These are phyloP conservation scores for Imbricaverruca yamaguchii DNA, from an alignment of 2,888 invertebrate species.

Conservation along the genomic window DNA sequence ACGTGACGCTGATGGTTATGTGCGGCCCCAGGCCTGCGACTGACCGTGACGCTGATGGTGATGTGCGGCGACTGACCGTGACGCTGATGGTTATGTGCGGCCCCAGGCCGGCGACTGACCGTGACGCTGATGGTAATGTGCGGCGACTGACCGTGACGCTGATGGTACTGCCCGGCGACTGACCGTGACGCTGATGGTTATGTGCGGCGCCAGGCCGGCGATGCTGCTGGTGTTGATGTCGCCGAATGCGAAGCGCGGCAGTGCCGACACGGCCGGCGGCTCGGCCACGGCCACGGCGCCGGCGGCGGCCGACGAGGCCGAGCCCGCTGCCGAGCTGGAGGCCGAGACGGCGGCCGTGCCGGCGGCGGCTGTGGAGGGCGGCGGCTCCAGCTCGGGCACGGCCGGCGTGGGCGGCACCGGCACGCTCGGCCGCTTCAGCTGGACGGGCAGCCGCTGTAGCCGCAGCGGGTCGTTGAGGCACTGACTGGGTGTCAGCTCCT, in stretches of 20 bases:
- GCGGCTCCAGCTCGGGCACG: no score
- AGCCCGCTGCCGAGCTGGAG: not conserved
- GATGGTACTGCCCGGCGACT: constrained; percentile 30
- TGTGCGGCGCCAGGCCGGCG: constrained; percentile 68
- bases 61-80: constrained; percentile 44
- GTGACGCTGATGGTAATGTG: constrained; percentile 55
- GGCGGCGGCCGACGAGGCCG: not conserved
- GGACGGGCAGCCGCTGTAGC: constrained; percentile 71
- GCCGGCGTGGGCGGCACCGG: no score
- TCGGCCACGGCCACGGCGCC: not conserved
- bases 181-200: constrained; percentile 43
- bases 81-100: no score
- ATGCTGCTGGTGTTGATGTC: constrained; percentile 41
- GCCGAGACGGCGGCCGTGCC: not conserved
- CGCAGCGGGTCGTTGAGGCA: constrained; percentile 85
- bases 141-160: constrained; percentile 53
- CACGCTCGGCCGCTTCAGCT: constrained; percentile 48
- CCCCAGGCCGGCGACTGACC: no score
- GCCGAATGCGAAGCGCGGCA: constrained; percentile 29
- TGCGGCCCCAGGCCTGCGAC: not conserved
- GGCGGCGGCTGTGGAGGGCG: constrained; percentile 28
- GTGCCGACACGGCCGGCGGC: not conserved
- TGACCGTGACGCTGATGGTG: no score
- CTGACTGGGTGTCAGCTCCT: constrained; percentile 72
- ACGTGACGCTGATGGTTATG: constrained; percentile 37